These are phyloP conservation scores for Mizuhopecten yessoensis DNA, from an alignment of 1,140 invertebrate species.

Conservation along the genomic window DNA sequence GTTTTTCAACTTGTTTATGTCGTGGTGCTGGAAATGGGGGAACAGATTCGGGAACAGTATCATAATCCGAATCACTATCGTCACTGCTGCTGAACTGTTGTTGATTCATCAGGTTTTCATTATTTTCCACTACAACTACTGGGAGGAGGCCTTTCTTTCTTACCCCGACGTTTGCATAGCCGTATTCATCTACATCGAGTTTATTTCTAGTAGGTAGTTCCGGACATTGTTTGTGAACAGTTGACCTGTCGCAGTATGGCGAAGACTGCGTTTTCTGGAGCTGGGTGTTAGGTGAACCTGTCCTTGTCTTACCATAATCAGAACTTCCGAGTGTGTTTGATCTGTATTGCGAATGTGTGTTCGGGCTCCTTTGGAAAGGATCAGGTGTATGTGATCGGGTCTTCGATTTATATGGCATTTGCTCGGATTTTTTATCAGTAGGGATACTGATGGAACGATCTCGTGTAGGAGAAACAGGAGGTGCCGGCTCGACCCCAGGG, in stretches of 20 bases:
- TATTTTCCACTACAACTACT: neutral
- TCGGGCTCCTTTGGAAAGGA: neutral
- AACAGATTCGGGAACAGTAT: neutral
- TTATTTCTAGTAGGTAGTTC: neutral
- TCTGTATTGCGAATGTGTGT: neutral
- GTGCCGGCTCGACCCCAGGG: neutral
- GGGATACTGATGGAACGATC: neutral
- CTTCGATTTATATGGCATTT: neutral
- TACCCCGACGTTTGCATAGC: neutral
- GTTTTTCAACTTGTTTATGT: neutral
- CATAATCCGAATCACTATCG: neutral
- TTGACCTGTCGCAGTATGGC: neutral
- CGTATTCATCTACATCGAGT: neutral
- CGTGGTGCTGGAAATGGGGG: neutral
- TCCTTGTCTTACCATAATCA: neutral
- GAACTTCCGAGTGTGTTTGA: neutral
- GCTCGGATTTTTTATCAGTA: neutral
- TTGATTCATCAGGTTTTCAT: neutral
- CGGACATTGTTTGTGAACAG: neutral
- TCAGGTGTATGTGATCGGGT: neutral
- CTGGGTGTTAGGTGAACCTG: neutral
- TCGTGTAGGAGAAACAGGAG: neutral
- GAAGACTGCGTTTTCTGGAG: neutral
- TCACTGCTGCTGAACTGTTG: neutral
- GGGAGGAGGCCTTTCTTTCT: neutral